Conservation (phyloP, 1,140 invertebrate genomes). For the Aphidius ervi region DNA sequence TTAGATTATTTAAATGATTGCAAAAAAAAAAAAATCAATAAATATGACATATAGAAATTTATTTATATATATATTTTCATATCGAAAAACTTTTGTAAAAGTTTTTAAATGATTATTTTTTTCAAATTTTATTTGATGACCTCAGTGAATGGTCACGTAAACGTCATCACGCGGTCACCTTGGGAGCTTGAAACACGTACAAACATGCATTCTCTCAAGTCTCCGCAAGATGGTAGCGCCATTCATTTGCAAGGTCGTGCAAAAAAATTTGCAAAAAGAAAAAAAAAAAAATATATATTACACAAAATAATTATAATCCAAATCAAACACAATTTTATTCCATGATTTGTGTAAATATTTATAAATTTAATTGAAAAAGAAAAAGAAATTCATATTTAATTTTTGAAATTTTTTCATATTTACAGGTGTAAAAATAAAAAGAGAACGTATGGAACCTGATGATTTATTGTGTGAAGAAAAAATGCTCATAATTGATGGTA, state of each 20-base stretch:
- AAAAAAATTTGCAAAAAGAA: slow-evolving; percentile 7
- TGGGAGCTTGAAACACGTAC: slow-evolving; percentile 19
- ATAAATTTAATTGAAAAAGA: no score
- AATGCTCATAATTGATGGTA: slow-evolving; percentile 52
- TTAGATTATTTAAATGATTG: background rate
- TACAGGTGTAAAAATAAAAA: slow-evolving; percentile 47
- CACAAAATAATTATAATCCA: no score
- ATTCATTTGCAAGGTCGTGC: slow-evolving; percentile 16
- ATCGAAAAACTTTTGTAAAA: background rate
- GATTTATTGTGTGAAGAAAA: slow-evolving; percentile 52
- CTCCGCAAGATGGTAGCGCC: slow-evolving; percentile 28
- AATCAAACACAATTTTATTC: no score
- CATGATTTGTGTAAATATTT: no score
- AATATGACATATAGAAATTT: background rate
- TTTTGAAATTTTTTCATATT: slow-evolving; percentile 6
- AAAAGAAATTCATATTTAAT: no score
- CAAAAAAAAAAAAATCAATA: no score
- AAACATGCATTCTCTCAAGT: slow-evolving; percentile 14
- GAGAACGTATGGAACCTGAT: slow-evolving; percentile 47
- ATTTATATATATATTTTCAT: background rate
- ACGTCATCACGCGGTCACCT: slow-evolving; percentile 21
- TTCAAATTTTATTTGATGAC: slow-evolving; percentile 1
- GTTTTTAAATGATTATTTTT: background rate
- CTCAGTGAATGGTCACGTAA: slow-evolving; percentile 8
- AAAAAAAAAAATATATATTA: no score